Percentiles rank a stretch among this genome's conserved stretches.
phyloP scores from a whole-genome alignment of 2,113 vertebrate genomes.

The Ictidomys tridecemlineatus region DNA sequence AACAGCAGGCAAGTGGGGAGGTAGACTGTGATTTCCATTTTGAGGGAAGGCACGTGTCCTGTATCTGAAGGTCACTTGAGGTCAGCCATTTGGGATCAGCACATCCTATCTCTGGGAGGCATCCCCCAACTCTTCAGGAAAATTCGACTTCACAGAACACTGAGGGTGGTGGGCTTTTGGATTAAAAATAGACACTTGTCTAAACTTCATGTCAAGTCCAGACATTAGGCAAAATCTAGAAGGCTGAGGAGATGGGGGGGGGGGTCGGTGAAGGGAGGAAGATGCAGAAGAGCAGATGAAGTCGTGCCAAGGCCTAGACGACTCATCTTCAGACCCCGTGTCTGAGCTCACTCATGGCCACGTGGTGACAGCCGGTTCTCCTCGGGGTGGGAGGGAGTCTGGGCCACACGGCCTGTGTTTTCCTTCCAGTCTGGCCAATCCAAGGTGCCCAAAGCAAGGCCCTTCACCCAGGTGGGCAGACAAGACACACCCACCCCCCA shows the following conservation, averaged over 20 bases:
- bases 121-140: background rate
- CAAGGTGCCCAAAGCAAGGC: background rate
- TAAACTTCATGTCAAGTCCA: background rate
- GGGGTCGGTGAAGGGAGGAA: background rate
- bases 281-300: background rate
- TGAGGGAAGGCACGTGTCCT: background rate
- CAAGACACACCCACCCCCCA: background rate
- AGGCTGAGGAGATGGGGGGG: background rate
- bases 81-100: background rate
- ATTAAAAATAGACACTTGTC: background rate
- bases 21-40: background rate
- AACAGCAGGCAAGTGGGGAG: background rate
- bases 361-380: background rate
- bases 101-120: background rate
- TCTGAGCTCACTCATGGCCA: background rate
- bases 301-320: background rate
- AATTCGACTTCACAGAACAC: constrained; percentile 15
- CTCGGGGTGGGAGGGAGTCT: background rate
- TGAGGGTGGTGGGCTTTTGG: background rate
- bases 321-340: background rate
- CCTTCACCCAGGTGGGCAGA: background rate
- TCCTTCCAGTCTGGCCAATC: background rate
- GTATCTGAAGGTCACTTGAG: background rate
- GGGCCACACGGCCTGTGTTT: background rate
- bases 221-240: background rate